Conservation (phyloP, 2,113 vertebrate genomes). For the Calidris pugnax region DNA sequence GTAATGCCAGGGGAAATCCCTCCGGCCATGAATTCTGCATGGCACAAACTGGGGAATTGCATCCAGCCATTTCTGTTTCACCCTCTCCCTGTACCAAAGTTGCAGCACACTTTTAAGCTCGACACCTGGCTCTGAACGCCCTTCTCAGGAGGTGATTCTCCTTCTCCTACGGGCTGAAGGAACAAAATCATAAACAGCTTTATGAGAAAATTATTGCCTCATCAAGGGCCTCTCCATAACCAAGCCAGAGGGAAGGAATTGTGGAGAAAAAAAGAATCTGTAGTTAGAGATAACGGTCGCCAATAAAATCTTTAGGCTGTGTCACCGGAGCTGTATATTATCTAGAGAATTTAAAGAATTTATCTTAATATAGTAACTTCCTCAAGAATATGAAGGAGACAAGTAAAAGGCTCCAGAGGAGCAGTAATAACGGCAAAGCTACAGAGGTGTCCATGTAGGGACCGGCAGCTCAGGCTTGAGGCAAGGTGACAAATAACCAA, state of each 20-base stretch:
- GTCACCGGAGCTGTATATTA: not conserved
- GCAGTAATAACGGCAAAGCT: not conserved
- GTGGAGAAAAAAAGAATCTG: not conserved
- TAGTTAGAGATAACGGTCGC: not conserved
- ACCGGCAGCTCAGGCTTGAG: not conserved
- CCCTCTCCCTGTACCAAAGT: not conserved
- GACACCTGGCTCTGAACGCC: not conserved
- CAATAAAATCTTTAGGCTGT: not conserved
- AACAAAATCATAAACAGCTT: not conserved
- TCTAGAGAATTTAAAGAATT: not conserved
- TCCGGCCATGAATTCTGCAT: not conserved
- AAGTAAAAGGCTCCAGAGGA: not conserved
- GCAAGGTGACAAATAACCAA: not conserved
- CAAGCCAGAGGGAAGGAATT: not conserved
- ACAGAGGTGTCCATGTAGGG: fast-evolving
- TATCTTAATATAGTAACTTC: not conserved
- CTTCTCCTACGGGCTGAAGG: not conserved
- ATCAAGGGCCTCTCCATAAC: not conserved
- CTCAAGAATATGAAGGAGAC: not conserved
- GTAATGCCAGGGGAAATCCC: not conserved
- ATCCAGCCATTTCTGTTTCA: not conserved
- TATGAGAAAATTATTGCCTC: not conserved
- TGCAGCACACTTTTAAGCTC: not conserved
- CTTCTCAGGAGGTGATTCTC: not conserved
- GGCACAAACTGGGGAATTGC: not conserved